phyloP scores from a whole-genome alignment of 2,888 invertebrate genomes.

The Crematogaster levior region DNA sequence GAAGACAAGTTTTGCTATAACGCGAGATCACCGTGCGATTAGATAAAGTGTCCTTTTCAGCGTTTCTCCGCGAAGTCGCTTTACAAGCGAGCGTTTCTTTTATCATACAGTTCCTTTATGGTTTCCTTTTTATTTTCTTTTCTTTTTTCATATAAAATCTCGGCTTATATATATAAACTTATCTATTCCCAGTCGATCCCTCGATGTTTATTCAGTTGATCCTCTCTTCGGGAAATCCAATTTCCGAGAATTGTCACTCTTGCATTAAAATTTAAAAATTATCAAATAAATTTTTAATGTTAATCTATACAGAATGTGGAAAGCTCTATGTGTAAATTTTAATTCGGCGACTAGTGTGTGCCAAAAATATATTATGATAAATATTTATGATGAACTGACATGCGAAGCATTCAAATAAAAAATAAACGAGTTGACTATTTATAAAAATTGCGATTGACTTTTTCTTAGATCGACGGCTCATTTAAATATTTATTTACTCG shows the following conservation, averaged over 20 bases:
- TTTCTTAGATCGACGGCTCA: neutral
- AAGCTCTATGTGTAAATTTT: neutral
- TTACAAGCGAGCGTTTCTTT: neutral
- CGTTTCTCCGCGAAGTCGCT: neutral
- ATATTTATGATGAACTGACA: neutral
- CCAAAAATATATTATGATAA: neutral
- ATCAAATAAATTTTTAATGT: neutral
- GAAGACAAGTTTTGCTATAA: constrained; percentile 10
- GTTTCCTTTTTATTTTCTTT: too few species aligned
- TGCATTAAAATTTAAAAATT: neutral
- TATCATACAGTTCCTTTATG: neutral
- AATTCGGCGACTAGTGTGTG: neutral
- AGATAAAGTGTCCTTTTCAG: neutral
- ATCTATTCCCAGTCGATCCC: too few species aligned
- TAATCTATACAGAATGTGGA: neutral
- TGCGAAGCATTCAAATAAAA: neutral
- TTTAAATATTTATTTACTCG: neutral
- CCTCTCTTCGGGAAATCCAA: neutral
- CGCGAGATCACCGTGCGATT: neutral
- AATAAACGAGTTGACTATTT: neutral
- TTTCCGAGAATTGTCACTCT: neutral
- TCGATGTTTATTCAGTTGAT: neutral
- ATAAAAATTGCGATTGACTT: neutral
- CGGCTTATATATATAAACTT: neutral
- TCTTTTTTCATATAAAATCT: neutral